Percentiles rank a stretch among this genome's conserved stretches.
phyloP scores from a whole-genome alignment of 2,888 invertebrate genomes.

The Polydrusus tereticollis region DNA sequence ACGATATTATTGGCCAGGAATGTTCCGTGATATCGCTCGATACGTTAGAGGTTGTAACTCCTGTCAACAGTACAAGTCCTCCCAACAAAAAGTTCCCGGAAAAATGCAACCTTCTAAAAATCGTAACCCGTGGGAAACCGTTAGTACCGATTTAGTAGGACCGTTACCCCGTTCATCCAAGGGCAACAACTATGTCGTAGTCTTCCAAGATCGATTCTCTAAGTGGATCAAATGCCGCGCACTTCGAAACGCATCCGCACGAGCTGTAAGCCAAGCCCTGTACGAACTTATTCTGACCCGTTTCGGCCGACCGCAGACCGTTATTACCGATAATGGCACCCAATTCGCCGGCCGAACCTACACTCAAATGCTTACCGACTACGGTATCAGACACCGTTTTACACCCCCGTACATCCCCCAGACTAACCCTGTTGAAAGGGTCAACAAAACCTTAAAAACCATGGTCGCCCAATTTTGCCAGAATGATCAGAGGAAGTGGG shows the following conservation, averaged over 20 bases:
- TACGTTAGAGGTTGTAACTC: slow-evolving; percentile 55
- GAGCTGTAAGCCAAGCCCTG: too few species aligned
- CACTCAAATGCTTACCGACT: slow-evolving; percentile 42
- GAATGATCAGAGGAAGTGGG: slow-evolving; percentile 56
- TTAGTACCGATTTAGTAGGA: too few species aligned
- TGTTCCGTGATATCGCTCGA: slow-evolving; percentile 53
- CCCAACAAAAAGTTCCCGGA: slow-evolving; percentile 47
- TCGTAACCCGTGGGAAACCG: too few species aligned
- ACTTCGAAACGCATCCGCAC: too few species aligned
- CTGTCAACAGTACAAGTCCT: slow-evolving; percentile 49
- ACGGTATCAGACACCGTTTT: slow-evolving; percentile 46
- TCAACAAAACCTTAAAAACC: slow-evolving; percentile 57
- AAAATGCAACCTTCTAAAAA: slow-evolving; percentile 49
- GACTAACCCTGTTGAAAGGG: slow-evolving; percentile 59
- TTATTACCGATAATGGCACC: slow-evolving; percentile 18
- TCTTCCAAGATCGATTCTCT: too few species aligned
- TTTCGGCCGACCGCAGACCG: too few species aligned
- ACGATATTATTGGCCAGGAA: too few species aligned
- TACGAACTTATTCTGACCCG: too few species aligned
- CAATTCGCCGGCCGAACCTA: slow-evolving; percentile 24
- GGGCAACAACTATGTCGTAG: too few species aligned
- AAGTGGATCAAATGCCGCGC: too few species aligned
- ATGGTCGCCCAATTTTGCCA: slow-evolving; percentile 58
- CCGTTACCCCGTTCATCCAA: too few species aligned
- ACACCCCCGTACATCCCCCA: slow-evolving; percentile 55